Conservation (phyloP, 2,113 vertebrate species). For the Talpa occidentalis region DNA sequence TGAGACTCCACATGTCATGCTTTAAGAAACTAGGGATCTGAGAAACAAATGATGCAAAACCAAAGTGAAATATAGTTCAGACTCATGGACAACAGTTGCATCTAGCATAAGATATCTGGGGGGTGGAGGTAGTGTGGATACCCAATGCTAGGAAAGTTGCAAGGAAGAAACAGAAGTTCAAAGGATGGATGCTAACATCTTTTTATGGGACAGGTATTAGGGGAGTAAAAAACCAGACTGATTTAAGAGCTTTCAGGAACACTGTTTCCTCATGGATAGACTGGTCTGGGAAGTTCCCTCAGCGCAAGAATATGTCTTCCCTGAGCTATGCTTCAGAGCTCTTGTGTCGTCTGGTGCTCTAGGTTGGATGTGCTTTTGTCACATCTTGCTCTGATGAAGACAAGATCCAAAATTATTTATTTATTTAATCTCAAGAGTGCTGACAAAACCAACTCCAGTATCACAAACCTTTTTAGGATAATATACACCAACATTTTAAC, state of each 20-base stretch:
- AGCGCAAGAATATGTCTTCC: neutral
- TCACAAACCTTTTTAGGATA: neutral
- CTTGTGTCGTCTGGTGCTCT: rapidly evolving
- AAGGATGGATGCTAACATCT: neutral
- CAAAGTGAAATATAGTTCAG: neutral
- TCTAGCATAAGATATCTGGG: neutral
- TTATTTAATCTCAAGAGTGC: neutral
- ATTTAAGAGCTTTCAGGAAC: neutral
- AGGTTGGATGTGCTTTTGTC: neutral
- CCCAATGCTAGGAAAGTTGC: neutral
- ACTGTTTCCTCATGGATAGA: neutral
- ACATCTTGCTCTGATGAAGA: neutral
- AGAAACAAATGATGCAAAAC: neutral
- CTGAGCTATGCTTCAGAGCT: neutral
- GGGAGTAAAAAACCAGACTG: neutral
- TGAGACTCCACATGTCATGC: neutral
- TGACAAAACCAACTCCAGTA: neutral
- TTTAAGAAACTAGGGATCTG: neutral
- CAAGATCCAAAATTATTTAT: neutral
- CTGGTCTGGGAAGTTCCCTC: neutral
- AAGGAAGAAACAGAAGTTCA: neutral
- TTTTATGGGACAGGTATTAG: neutral
- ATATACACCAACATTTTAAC: neutral
- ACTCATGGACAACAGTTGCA: neutral
- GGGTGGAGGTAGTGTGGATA: neutral